These are phyloP conservation scores for Phrynosoma blainvillii DNA, from an alignment of 2,113 vertebrate genomes.

Conservation along the genomic window DNA sequence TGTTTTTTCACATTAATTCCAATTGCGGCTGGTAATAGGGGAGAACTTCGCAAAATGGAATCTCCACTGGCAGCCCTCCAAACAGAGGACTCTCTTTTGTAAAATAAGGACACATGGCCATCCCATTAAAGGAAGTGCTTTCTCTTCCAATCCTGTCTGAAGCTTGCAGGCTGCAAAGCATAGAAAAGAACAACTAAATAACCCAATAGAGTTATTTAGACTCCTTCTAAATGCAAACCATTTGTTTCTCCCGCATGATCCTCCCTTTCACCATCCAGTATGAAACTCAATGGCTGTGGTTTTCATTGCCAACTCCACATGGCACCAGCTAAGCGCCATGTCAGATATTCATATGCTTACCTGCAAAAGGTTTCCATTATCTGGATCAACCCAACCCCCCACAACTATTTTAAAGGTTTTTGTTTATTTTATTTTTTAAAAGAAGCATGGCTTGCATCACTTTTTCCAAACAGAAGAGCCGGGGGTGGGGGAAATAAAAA, in stretches of 20 bases:
- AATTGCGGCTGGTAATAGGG: too few species aligned
- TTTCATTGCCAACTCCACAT: not conserved
- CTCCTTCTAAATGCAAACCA: conserved; percentile 7
- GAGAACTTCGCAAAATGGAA: too few species aligned
- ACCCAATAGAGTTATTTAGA: not conserved
- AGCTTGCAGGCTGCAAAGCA: not conserved
- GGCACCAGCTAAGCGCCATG: too few species aligned
- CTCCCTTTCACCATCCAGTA: not conserved
- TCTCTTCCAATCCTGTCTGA: not conserved
- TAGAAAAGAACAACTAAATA: not conserved
- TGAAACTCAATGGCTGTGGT: too few species aligned
- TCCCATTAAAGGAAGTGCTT: not conserved
- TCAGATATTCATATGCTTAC: not conserved
- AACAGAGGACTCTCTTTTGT: too few species aligned
- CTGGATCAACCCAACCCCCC: not conserved
- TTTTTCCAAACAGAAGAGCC: too few species aligned
- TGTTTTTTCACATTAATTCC: too few species aligned
- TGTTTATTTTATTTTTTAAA: too few species aligned
- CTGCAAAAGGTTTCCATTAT: not conserved
- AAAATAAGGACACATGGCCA: too few species aligned
- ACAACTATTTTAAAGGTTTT: not conserved
- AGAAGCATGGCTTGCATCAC: not conserved
- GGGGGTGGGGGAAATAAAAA: too few species aligned
- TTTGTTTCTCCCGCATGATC: not conserved
- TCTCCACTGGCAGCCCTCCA: too few species aligned